A percentile compares a stretch with the other conserved stretches of the same genome.
Conservation (phyloP, 1,140 invertebrate genomes). For the Hypothenemus hampei region DNA sequence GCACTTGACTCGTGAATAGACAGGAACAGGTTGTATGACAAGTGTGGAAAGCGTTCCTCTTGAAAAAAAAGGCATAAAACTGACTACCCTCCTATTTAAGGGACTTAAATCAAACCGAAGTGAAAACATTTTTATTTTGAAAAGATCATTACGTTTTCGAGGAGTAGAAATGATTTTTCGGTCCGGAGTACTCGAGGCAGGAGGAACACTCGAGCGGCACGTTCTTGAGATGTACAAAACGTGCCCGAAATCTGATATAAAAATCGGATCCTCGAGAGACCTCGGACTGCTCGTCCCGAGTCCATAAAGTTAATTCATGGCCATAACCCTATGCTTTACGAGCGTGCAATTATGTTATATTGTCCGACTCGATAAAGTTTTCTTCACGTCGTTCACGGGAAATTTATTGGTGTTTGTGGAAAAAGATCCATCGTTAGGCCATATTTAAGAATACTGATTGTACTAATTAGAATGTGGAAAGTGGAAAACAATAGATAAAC, state of each 20-base stretch:
- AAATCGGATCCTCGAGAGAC: slow-evolving; percentile 37
- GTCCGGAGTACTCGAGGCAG: too few relatives aligned
- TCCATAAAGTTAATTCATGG: slow-evolving; percentile 36
- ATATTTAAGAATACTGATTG: too few relatives aligned
- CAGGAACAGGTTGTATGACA: too few relatives aligned
- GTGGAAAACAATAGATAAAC: too few relatives aligned
- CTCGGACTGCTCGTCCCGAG: slow-evolving; percentile 20
- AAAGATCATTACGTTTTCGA: slow-evolving; percentile 28
- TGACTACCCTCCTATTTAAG: too few relatives aligned
- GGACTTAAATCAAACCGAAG: slow-evolving; percentile 9
- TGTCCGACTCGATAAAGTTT: slow-evolving; percentile 20
- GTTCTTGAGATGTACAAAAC: slow-evolving; percentile 36
- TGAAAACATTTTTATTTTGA: slow-evolving; percentile 28
- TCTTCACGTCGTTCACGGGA: slow-evolving; percentile 13
- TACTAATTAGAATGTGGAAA: not conserved
- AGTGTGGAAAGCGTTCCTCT: too few relatives aligned
- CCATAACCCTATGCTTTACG: slow-evolving; percentile 29
- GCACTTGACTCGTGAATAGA: too few relatives aligned
- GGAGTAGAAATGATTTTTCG: slow-evolving; percentile 14
- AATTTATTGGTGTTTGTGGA: too few relatives aligned
- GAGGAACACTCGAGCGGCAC: slow-evolving; percentile 37
- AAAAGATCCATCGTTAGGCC: too few relatives aligned
- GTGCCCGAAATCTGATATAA: slow-evolving; percentile 41
- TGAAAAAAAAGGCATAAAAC: too few relatives aligned
- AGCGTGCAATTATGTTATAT: slow-evolving; percentile 27